Base-by-base conservation (phyloP, 2,888 invertebrate species). In the Dicranocentrus wangi region DNA sequence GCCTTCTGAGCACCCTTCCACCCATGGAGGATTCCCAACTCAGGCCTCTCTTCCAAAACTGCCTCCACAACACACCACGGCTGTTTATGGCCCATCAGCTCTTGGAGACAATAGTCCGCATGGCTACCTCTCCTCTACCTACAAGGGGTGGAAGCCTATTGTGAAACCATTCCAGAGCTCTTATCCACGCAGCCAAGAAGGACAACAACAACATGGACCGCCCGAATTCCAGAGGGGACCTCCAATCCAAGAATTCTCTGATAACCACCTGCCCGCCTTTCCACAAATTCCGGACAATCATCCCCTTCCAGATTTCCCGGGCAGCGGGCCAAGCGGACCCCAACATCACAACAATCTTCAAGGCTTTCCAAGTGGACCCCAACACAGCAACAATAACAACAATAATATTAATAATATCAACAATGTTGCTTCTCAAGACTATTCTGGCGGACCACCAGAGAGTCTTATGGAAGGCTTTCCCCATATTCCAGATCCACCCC, bases 71-170 rank as follows among this genome's bases (percentile, higher is more conserved):
- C 69, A 75, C 17, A 72, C 72, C 1, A 66, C 80, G 1, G 28
- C 73, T 42, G 76, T 77, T 15, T 72, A 73, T 53, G 73, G 78
- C 58, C 77, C 27, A 39, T 63, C 70, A 0, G 53, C 79, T 10
- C 60, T 60, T 1, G 66, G 43, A 2, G 77, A 77, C 27, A 81
- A 69, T 76, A 71, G 78, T 51, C 81, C 83, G 19, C 84, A 86
- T 70, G 86, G 86, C 5, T 86, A 83, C 55, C 72, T 85, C 8
- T 83, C 85, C 15, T 81, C 85, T 0, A 84, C 83, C 5, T 87
- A 86, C 79, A 86, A 86, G 73, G 87, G 87, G 42, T 87, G 87
- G 87, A 84, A 84, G 32, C 87, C 87, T 0, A 86, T 87, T 77
- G 81, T 82, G 7, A 83, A 85, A 53, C 87, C 87, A 0, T 84